Conservation (phyloP, 2,797 vertebrate genomes). For the Nasua narica region DNA sequence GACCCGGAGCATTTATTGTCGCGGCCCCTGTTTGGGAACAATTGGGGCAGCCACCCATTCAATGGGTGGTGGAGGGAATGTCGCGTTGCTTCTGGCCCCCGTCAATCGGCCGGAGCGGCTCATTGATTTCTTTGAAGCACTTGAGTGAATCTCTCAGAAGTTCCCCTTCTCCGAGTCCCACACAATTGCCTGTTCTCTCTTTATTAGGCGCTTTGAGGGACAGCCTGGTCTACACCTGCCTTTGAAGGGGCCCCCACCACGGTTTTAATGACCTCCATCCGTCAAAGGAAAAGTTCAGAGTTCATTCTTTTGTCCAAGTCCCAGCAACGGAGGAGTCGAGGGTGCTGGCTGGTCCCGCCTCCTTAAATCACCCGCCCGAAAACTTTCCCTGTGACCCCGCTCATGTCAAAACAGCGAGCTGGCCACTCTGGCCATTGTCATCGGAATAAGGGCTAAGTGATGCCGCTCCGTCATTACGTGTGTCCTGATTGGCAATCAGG, state of each 20-base stretch:
- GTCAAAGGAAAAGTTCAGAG: constrained; percentile 90
- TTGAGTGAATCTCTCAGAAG: constrained; percentile 77
- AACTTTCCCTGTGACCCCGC: constrained; percentile 81
- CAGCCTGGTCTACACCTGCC: constrained; percentile 91
- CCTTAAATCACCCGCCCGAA: constrained; percentile 87
- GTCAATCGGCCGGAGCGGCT: constrained; percentile 51
- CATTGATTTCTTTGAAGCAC: constrained; percentile 82
- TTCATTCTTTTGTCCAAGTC: constrained; percentile 89
- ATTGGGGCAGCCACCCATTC: constrained; percentile 68
- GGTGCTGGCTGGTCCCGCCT: constrained; percentile 89
- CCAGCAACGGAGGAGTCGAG: constrained; percentile 81
- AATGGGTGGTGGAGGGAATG: background rate
- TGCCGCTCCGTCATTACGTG: constrained; percentile 90
- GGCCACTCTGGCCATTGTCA: constrained; percentile 86
- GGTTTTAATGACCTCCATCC: constrained; percentile 87
- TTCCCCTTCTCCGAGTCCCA: constrained; percentile 64
- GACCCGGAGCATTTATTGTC: constrained; percentile 63
- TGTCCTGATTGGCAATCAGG: constrained; percentile 90
- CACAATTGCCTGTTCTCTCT: constrained; percentile 86
- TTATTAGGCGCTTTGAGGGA: constrained; percentile 90
- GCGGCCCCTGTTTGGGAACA: constrained; percentile 63
- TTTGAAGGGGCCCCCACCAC: constrained; percentile 89
- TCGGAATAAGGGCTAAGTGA: constrained; percentile 88
- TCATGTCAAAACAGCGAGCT: constrained; percentile 85
- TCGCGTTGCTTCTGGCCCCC: constrained; percentile 35